Evolutionary conservation across 2,113 vertebrate genomes (phyloP).

Genomic region (Herpailurus yagouaroundi): DNA sequence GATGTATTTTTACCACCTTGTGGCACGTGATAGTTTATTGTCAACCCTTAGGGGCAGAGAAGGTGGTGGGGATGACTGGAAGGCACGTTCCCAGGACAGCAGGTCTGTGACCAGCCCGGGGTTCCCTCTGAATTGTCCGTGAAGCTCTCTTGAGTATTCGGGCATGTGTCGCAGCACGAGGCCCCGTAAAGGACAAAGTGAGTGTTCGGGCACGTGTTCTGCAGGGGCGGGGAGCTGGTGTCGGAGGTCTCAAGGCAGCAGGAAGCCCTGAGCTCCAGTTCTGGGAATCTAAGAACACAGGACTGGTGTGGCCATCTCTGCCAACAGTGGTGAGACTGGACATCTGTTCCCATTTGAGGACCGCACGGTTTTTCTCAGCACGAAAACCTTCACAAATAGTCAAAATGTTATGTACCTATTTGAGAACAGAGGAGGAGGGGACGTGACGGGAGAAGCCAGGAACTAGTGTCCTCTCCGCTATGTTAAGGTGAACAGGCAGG

Average conservation of each 20-base stretch:
- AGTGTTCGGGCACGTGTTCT: not conserved
- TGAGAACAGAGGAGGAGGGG: not conserved
- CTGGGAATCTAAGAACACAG: not conserved
- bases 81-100: not conserved
- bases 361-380: not conserved
- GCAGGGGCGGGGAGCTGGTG: rapidly evolving
- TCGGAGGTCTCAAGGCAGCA: not conserved
- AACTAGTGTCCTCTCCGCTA: not conserved
- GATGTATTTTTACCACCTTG: not conserved
- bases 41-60: not conserved
- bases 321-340: not conserved
- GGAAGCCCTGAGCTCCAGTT: not conserved
- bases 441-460: not conserved
- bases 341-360: not conserved
- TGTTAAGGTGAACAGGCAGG: not conserved
- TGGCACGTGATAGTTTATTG: not conserved
- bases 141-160: not conserved
- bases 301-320: not conserved
- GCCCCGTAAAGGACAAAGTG: not conserved
- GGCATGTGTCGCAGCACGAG: not conserved
- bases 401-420: not conserved
- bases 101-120: not conserved
- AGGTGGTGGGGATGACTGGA: not conserved
- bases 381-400: not conserved
- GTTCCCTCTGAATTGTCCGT: not conserved